A percentile compares a stretch with the other conserved stretches of the same genome.
Conservation (phyloP, 2,888 invertebrate genomes). For the Lamellibrachia satsuma region DNA sequence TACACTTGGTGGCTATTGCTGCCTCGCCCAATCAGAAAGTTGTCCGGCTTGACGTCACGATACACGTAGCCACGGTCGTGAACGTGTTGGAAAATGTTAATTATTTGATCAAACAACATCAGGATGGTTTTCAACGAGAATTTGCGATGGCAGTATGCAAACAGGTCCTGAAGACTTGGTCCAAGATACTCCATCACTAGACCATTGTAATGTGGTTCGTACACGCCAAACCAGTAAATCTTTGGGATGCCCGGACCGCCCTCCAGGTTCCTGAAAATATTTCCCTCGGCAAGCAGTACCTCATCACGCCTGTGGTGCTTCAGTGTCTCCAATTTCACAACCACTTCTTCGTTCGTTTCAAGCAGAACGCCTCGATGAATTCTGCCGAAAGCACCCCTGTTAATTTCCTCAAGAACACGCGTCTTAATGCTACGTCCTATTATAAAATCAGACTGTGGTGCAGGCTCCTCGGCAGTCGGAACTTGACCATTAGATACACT, state of each 20-base stretch:
- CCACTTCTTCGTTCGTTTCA: conserved; percentile 20
- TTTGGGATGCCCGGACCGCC: conserved; percentile 22
- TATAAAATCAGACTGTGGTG: conserved; percentile 24
- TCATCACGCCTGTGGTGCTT: neutral
- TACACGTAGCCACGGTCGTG: conserved; percentile 98
- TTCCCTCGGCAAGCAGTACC: neutral
- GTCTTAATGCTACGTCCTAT: conserved; percentile 32
- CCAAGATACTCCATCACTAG: conserved; percentile 23
- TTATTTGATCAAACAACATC: conserved; percentile 8
- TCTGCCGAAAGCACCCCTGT: conserved; percentile 17
- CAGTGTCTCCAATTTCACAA: conserved; percentile 19
- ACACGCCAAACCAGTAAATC: conserved; percentile 23
- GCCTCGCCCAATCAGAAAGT: conserved; percentile 62
- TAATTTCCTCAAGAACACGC: conserved; percentile 18
- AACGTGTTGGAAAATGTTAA: conserved; percentile 77
- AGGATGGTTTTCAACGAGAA: conserved; percentile 21
- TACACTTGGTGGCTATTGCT: conserved; percentile 7
- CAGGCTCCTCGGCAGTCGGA: neutral
- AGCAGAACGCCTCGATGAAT: conserved; percentile 22
- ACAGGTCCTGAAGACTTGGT: conserved; percentile 14
- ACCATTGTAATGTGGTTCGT: conserved; percentile 22
- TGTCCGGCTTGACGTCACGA: conserved; percentile 79
- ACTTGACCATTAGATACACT: neutral
- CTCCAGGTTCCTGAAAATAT: neutral
- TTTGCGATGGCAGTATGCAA: conserved; percentile 26